Evolutionary conservation across 1,140 invertebrate genomes (phyloP), one percentile per base, ranked within the genome.

Genomic region (Apis laboriosa): DNA sequence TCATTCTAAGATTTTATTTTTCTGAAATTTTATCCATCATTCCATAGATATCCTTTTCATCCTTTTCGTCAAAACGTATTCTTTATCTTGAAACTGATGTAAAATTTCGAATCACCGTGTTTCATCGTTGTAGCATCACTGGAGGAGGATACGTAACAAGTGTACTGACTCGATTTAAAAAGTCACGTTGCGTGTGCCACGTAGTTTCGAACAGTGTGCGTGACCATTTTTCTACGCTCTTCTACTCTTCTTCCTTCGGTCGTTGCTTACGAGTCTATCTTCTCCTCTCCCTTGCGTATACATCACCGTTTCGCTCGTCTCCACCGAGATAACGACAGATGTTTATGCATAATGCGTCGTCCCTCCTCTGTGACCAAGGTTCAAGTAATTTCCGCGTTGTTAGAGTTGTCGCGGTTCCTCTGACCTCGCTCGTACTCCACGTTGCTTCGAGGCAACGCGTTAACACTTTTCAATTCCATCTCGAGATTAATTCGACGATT

Each of bases 361-460:
- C 70, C 58, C 21, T 66, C 34, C 80, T 43, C 49, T 64, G 56
- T 43, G 34, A 7, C 67, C 84, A 76, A 60, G 77, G 77, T 86
- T 78, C 81, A 81, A 72, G 77, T 77, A 71, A 86, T 91, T 91
- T 91, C 89, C 88, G 90, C 73, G 83, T 90, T 80, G 83, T 84
- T 80, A 81, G 53, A 75, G 28, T 49, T 43, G 79, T 17, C 79
- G 66, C 34, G 63, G 64, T 58, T 49, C 19, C 28, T 34, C 56
- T 74, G 34, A 43, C 34, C 4, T 43, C 34, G 34, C 34, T 43
- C 34, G 34, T 34, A 34, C 34, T 34, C 34, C 34, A 43, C 34
- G 34, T 43, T 43, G 34, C 34, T 7, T 43, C 34, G 34, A 43
- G 4, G 4, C 34, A 43, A 43, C 5, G 34, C 34, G 34, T 43